phyloP scores from a whole-genome alignment of 2,888 invertebrate genomes.

The Epinotia nisella region DNA sequence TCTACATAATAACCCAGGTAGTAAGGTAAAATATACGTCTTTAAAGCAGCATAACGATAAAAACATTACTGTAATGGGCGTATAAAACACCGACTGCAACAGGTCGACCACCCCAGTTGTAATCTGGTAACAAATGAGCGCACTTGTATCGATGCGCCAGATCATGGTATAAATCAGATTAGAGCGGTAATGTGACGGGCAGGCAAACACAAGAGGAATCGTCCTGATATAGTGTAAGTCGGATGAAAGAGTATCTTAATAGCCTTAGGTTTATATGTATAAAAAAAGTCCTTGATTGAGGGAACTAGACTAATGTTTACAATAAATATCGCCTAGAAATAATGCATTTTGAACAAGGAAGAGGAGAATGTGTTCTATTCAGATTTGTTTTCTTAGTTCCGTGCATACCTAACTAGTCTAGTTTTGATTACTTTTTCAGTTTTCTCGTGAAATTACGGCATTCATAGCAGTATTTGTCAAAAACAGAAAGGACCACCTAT shows the following conservation, averaged over 20 bases:
- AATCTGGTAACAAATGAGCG: conserved; percentile 35
- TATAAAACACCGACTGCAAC: conserved; percentile 24
- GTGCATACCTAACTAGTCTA: not conserved
- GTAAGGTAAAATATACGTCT: not conserved
- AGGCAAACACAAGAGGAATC: conserved; percentile 27
- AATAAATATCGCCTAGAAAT: not conserved
- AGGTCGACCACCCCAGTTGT: conserved; percentile 37
- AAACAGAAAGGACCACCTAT: not conserved
- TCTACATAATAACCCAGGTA: not conserved
- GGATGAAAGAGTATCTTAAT: conserved; percentile 30
- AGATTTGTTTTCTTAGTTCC: not conserved
- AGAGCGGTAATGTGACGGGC: conserved; percentile 38
- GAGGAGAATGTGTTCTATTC: not conserved
- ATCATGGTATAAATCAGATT: conserved; percentile 42
- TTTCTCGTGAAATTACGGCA: not conserved
- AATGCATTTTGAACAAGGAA: not conserved
- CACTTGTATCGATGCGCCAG: conserved; percentile 36
- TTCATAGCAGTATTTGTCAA: not conserved
- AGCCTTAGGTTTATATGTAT: conserved; percentile 6
- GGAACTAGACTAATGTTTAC: not conserved
- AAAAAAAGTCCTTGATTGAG: too few relatives aligned
- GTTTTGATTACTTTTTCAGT: not conserved
- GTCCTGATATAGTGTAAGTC: conserved; percentile 28
- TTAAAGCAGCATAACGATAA: not conserved
- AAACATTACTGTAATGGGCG: conserved; percentile 5